These are phyloP conservation scores for Platyura marginata DNA, from an alignment of 1,140 invertebrate species.

Conservation along the genomic window DNA sequence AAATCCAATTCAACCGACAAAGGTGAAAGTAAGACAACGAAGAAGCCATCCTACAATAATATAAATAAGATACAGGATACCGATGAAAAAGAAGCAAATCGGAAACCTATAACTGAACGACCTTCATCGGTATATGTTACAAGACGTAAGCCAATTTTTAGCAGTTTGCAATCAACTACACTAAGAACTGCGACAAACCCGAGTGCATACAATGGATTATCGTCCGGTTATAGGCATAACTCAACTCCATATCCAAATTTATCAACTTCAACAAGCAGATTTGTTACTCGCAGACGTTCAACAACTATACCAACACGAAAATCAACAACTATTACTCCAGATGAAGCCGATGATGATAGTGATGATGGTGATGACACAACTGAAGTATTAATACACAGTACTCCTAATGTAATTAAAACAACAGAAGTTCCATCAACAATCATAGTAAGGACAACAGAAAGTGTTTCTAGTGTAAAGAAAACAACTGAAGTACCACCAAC, in stretches of 20 bases:
- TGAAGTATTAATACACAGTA: no score
- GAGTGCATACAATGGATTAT: neutral
- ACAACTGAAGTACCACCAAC: slow-evolving; percentile 1
- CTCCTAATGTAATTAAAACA: no score
- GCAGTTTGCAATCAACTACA: no score
- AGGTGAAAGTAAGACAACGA: no score
- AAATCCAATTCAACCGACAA: no score
- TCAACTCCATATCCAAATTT: neutral
- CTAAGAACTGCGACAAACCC: neutral
- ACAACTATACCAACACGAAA: slow-evolving; percentile 11
- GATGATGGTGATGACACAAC: no score
- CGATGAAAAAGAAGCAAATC: neutral
- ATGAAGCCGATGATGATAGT: no score
- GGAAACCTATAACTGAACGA: neutral
- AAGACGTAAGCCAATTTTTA: neutral
- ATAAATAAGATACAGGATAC: neutral
- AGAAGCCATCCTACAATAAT: no score
- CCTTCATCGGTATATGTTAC: neutral
- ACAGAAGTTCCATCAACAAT: no score
- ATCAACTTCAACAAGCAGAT: neutral
- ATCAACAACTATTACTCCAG: slow-evolving; percentile 5
- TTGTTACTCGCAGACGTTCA: neutral
- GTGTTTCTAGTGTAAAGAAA: slow-evolving; percentile 7
- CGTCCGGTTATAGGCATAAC: neutral
- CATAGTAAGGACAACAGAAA: slow-evolving; percentile 5